Percentiles rank a stretch among this genome's conserved stretches.
phyloP scores from a whole-genome alignment of 2,113 vertebrate genomes.

The Microcebus jonahi region DNA sequence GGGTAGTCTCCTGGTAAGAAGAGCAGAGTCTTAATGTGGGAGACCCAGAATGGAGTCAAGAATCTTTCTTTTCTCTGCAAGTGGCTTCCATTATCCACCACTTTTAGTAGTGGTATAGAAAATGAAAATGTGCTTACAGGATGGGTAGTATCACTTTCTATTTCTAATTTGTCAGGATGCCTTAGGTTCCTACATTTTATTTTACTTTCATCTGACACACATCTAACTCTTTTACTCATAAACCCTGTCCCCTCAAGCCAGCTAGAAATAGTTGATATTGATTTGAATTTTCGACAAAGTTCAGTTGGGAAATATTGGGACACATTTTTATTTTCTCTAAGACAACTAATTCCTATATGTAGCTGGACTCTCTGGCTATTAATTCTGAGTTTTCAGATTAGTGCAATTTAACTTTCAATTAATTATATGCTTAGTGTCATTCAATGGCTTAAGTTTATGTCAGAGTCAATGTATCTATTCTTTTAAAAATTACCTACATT shows the following conservation, averaged over 20 bases:
- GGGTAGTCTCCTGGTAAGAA: no score
- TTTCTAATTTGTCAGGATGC: not conserved
- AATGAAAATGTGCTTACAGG: not conserved
- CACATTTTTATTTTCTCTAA: not conserved
- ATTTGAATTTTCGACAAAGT: not conserved
- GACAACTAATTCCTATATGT: not conserved
- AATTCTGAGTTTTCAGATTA: conserved; percentile 5
- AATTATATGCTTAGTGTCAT: not conserved
- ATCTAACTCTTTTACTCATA: not conserved
- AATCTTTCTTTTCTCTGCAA: not conserved
- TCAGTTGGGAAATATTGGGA: not conserved
- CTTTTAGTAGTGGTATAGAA: not conserved
- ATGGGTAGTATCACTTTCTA: not conserved
- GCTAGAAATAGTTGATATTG: not conserved
- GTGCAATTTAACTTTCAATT: not conserved
- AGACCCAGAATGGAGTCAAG: not conserved
- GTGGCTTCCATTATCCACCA: not conserved
- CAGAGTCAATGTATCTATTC: not conserved
- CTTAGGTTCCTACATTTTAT: not conserved
- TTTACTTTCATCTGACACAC: not conserved
- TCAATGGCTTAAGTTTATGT: not conserved
- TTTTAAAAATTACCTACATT: not conserved
- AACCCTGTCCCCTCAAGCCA: not conserved
- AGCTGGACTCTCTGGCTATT: not conserved
- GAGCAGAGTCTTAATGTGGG: not conserved